Conservation (phyloP, 2,888 invertebrate species). For the Pristionchus mayeri region DNA sequence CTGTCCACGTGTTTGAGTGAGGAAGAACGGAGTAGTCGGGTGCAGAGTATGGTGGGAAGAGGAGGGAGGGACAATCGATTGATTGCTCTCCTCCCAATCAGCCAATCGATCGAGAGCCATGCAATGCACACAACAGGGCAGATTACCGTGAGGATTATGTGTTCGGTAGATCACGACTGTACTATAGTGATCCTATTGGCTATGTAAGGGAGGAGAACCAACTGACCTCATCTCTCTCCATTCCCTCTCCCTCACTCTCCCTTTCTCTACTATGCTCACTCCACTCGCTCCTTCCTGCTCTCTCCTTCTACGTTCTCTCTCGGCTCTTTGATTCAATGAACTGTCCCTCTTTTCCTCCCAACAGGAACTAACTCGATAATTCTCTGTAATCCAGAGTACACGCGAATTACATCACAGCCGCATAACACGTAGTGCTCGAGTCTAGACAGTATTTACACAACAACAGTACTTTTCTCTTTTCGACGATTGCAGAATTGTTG, state of each 20-base stretch:
- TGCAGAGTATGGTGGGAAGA: too few relatives aligned
- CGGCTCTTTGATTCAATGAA: background rate
- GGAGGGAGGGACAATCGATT: background rate
- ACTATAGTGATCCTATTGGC: background rate
- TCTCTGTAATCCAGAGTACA: too few relatives aligned
- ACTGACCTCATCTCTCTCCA: conserved; percentile 16
- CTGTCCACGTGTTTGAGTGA: too few relatives aligned
- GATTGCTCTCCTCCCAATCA: background rate
- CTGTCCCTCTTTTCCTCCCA: background rate
- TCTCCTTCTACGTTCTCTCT: background rate
- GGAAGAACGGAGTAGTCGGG: background rate
- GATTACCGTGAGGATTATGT: too few relatives aligned
- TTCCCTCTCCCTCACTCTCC: background rate
- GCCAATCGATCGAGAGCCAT: too few relatives aligned
- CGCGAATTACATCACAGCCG: too few relatives aligned
- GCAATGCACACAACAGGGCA: background rate
- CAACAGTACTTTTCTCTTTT: too few relatives aligned
- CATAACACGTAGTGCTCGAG: too few relatives aligned
- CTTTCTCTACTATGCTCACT: conserved; percentile 34
- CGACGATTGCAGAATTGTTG: too few relatives aligned
- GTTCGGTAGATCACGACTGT: background rate
- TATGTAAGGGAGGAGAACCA: background rate
- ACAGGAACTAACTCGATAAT: background rate
- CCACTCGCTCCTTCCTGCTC: background rate
- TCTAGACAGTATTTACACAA: too few relatives aligned